Evolutionary conservation across 2,888 invertebrate genomes (phyloP), one percentile per base, ranked within the genome.

Genomic region (Flexamia atlantica): DNA sequence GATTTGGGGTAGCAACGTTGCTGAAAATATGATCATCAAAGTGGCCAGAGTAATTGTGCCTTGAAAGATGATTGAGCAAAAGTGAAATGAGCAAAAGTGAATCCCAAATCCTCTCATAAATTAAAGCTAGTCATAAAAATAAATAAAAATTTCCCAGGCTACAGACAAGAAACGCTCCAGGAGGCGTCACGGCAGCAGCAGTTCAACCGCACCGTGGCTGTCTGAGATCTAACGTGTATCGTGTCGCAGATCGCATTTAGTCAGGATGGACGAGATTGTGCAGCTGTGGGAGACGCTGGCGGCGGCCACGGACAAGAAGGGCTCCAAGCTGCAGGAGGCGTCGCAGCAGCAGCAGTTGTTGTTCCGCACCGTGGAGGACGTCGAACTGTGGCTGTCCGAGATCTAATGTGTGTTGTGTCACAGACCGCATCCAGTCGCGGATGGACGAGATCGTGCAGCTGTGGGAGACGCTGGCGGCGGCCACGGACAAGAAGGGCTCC

Each of bases 161-260:
- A 98, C 98, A 0, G 97, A 97, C 88, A 95, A 96, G 90, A 99
- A 99, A 90, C 98, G 98, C 80, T 93, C 94, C 84, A 97, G 88
- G 97, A 99, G 90, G 99, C 99, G 1, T 95, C 97, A 57, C 98
- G 98, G 87, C 99, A n/a, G n/a, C n/a, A n/a, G n/a, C n/a, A n/a
- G n/a, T n/a, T n/a, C n/a, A n/a, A n/a, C n/a, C n/a, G n/a, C n/a
- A n/a, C n/a, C 40, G 40, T 12, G n/a, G n/a, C n/a, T n/a, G n/a
- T n/a, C n/a, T n/a, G n/a, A n/a, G n/a, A n/a, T n/a, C n/a, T n/a
- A n/a, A n/a, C n/a, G n/a, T n/a, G n/a, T 32, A 50, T 32, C 14
- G 40, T 40, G 40, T 40, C n/a, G 40, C 91, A 90, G 95, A 95
- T 84, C 94, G 96, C 89, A 96, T 97, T 87, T 94, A 95, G 86